These are phyloP conservation scores for Thinocorus orbignyianus DNA, from an alignment of 2,113 vertebrate species.

Conservation along the genomic window DNA sequence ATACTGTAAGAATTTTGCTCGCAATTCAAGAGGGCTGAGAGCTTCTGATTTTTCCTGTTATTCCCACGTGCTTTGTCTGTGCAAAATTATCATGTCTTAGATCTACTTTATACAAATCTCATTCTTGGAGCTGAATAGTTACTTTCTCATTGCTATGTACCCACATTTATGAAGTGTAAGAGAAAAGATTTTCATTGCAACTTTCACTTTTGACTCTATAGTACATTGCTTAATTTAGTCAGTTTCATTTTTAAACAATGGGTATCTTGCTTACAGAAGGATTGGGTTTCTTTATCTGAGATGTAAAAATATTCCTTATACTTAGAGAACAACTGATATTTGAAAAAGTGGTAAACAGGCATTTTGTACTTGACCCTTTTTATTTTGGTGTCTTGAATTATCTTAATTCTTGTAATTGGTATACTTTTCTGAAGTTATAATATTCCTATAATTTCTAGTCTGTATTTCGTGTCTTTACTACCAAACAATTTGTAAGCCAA, in stretches of 20 bases:
- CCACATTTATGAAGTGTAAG: neutral
- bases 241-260: neutral
- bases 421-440: neutral
- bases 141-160: neutral
- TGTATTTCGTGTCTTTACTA: neutral
- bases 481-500: neutral
- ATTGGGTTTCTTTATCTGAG: neutral
- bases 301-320: neutral
- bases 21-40: neutral
- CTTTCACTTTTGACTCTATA: neutral
- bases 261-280: neutral
- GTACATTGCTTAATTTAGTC: neutral
- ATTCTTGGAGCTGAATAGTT: neutral
- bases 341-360: neutral
- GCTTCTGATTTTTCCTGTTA: neutral
- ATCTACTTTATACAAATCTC: neutral
- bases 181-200: neutral
- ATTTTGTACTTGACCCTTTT: neutral
- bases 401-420: neutral
- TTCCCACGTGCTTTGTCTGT: neutral
- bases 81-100: fast-evolving
- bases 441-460: neutral
- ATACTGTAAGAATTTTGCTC: neutral
- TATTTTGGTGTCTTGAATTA: neutral
- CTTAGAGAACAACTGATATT: neutral